Base-by-base conservation (phyloP, 2,888 invertebrate genomes). In the Ceratothoa steindachneri region DNA sequence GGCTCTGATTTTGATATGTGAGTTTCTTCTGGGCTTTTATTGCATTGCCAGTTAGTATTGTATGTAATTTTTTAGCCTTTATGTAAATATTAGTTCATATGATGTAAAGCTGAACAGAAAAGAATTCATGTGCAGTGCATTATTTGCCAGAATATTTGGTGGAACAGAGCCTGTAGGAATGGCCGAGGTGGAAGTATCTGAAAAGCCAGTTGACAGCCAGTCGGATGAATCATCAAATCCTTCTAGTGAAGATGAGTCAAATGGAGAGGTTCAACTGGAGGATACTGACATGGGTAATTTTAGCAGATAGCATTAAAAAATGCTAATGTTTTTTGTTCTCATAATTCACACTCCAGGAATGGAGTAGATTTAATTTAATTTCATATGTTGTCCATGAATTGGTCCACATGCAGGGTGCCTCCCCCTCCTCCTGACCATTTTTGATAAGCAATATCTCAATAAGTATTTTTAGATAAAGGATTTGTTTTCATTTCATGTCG, bases 101-200 rank as follows among this genome's bases (percentile, higher is more conserved):
- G 19, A 9, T 28, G 27, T 66, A 41, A 41, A 15, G 31, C 51
- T 19, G 51, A 53, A 69, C 27, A 52, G 51, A 28, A 28, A 51
- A n/a, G 51, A 51, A 52, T 69, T 70, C 60, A 60, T 68, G 31
- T 31, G 75, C 71, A 75, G 75, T 75, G 55, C 71, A 68, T 64
- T 75, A 67, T 75, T 75, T 75, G 28, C 65, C 52, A 75, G 75
- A 71, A 60, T 75, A 64, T 75, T 75, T 71, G 75, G 75, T 24
- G 75, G 75, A 28, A 65, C 64, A n/a, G 75, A 71, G 22, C 69
- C 71, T 19, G 51, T 75, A 41, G 71, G 27, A 60, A 24, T 60
- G 19, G 12, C n/a, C 3, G 27, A 60, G 12, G 60, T 22, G 24
- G 60, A 22, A 24, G 27, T 71, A 27, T 67, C 67, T 30, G 71